Conservation (phyloP, 2,797 vertebrate species). For the Odontamblyopus rebecca region DNA sequence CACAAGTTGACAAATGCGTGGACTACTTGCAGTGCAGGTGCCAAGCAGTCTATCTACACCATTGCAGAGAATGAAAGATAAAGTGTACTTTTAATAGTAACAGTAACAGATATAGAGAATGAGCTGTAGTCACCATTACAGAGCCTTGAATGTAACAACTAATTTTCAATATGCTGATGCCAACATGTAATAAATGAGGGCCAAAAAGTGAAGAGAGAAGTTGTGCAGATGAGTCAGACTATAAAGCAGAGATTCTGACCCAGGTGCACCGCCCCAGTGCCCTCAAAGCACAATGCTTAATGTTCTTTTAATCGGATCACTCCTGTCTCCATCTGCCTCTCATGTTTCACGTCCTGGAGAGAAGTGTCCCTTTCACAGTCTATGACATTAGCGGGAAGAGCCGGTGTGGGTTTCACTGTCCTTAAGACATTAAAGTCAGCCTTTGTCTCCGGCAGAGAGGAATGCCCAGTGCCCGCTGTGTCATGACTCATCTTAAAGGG, state of each 20-base stretch:
- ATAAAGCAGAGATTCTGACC: conserved; percentile 9
- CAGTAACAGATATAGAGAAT: background rate
- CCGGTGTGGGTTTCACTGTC: conserved; percentile 55
- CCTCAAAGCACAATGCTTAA: conserved; percentile 27
- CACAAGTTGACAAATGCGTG: too few relatives aligned
- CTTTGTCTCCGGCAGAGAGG: conserved; percentile 36
- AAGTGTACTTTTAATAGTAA: too few relatives aligned
- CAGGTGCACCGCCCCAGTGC: conserved; percentile 19
- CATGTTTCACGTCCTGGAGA: conserved; percentile 45
- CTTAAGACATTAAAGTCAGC: conserved; percentile 45
- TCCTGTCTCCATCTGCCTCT: conserved; percentile 33
- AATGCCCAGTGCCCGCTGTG: conserved; percentile 10
- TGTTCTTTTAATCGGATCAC: conserved; percentile 39
- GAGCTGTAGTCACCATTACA: background rate
- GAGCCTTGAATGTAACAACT: background rate
- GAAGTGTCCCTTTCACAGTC: conserved; percentile 44
- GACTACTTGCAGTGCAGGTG: too few relatives aligned
- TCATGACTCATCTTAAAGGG: conserved; percentile 15
- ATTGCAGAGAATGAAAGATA: too few relatives aligned
- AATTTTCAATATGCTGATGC: background rate
- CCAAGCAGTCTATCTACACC: too few relatives aligned
- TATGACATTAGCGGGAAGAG: conserved; percentile 40
- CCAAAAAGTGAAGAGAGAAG: background rate
- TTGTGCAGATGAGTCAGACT: background rate
- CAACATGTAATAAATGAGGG: background rate